phyloP scores from a whole-genome alignment of 2,113 vertebrate genomes.

The Hylia prasina region DNA sequence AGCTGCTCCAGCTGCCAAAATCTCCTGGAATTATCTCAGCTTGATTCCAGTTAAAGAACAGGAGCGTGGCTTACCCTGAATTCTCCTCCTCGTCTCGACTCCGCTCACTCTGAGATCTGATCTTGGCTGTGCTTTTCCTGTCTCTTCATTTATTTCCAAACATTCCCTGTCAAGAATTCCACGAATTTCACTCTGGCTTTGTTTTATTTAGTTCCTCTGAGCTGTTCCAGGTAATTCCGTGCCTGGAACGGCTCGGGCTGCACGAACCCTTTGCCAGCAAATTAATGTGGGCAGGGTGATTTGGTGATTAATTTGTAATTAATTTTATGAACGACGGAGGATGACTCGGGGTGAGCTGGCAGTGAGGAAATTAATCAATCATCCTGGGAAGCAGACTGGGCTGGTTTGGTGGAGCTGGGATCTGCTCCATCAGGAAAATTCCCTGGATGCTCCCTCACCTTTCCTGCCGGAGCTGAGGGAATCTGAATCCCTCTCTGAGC shows the following conservation, averaged over 20 bases:
- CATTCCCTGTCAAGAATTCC: neutral
- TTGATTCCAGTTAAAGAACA: neutral
- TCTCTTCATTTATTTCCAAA: neutral
- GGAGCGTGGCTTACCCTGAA: neutral
- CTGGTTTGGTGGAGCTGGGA: neutral
- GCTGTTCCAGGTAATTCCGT: neutral
- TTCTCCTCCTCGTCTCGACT: neutral
- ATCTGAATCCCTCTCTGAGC: neutral
- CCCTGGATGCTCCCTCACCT: neutral
- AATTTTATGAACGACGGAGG: neutral
- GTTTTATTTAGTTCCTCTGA: neutral
- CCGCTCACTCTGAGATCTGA: neutral
- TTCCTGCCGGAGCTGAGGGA: neutral
- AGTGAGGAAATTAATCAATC: neutral
- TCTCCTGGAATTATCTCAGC: neutral
- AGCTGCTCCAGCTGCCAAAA: neutral
- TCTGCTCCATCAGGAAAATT: accelerated
- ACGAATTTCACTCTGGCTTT: accelerated
- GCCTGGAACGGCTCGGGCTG: accelerated
- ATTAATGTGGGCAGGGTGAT: neutral
- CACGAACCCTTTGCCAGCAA: neutral
- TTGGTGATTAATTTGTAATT: neutral
- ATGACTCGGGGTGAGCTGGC: neutral
- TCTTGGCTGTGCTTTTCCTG: accelerated
- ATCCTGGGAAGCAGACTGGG: accelerated